Evolutionary conservation across 2,888 invertebrate genomes (phyloP), one percentile per base, ranked within the genome.

Genomic region (Drymonia ruficornis): DNA sequence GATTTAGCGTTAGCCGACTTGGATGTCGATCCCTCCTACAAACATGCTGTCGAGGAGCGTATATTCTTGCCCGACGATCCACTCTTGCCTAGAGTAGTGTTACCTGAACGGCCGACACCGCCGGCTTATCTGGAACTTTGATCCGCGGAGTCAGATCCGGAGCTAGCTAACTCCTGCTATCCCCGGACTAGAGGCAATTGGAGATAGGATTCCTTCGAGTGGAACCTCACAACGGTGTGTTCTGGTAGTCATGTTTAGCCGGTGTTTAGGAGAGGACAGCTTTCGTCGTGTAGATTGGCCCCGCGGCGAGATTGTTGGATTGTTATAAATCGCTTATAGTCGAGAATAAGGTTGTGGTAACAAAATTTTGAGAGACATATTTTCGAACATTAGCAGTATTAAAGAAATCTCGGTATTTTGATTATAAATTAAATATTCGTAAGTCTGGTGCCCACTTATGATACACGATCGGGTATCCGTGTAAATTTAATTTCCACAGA

Each of bases 21-120:
- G 59, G 94, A 95, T 72, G 84, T 94, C 4, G 94, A 95, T 75
- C 94, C 94, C 1, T 94, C 94, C 50, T 95, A 94, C 70, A 94
- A 94, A 57, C 94, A 94, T 50, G 94, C 93, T 50, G 94, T 94
- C 0, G 94, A 94, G 70, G 94, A 94, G 70, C 89, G 91, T 60
- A 94, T 94, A 53, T 95, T 94, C 65, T 80, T 94, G 67, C 94
- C 94, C 3, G 94, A 94, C 44, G 94, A 94, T 77, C 92, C 94
- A 1, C 88, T 94, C 49, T 83, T 94, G 46, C 91, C 94, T n/a
- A 74, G 87, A 48, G 81, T 90, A 62, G 83, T 81, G 7, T 70
- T 94, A 45, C 94, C 94, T 43, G 94, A 93, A 63, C 84, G 93
- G 66, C 94, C 94, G 46, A 94, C 94, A 45, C 94, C 94, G 19